Evolutionary conservation across 1,140 invertebrate genomes (phyloP), one percentile per base, ranked within the genome.

Genomic region (Musca domestica): DNA sequence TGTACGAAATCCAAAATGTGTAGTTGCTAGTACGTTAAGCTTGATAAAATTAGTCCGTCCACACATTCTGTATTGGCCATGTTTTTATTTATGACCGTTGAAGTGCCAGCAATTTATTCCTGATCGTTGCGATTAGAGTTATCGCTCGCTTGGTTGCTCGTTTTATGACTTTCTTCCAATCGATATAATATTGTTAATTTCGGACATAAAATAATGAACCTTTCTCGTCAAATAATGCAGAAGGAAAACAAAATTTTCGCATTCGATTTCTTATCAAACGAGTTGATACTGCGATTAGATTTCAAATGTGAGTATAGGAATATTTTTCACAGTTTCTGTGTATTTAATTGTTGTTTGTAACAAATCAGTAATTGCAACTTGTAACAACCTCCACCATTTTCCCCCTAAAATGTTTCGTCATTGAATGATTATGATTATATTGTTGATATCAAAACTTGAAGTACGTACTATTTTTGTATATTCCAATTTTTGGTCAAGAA

Each of bases 1-100:
- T 72, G 71, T 70, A 66, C 10, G 12, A 41, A 41, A 41, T 41
- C 34, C 34, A 12, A 41, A 41, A 41, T 41, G 12, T 41, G 34
- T 41, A 41, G 34, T 5, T 41, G 34, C 34, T 41, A 41, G 34
- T 41, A 41, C 10, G 34, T 9, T 41, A 41, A 2, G 34, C 10
- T 2, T 61, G 27, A 61, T 30, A 30, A 61, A 20, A 15, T 41
- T 41, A 5, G 34, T 12, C 34, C 34, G 34, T 41, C 34, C 27
- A 23, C 23, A 22, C 27, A 7, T 14, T 14, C 19, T 7, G 3
- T 61, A 17, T 25, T 61, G 56, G n/a, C 56, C 56, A 61, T 27
- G 23, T 23, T 30, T n/a, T 25, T 30, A 61, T 25, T 25, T 25
- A 30, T 15, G 27, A 27, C 56, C 12, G n/a, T 12, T 10, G 12